phyloP scores from a whole-genome alignment of 1,140 invertebrate genomes.

The Papilio polyxenes region DNA sequence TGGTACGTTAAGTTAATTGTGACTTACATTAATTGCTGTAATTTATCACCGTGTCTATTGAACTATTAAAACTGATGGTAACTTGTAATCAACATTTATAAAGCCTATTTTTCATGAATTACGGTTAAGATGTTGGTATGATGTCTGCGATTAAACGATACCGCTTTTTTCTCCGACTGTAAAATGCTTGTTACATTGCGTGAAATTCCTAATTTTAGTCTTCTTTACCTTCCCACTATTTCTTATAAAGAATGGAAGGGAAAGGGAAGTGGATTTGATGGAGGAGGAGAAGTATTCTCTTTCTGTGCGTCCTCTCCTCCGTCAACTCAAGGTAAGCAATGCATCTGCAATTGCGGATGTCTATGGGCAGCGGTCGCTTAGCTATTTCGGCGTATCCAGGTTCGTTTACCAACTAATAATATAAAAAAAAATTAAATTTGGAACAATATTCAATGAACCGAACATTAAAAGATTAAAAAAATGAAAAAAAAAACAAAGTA shows the following conservation, averaged over 20 bases:
- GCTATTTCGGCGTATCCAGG: too few species aligned
- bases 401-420: too few species aligned
- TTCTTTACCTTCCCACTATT: too few species aligned
- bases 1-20: slow-evolving; percentile 16
- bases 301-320: too few species aligned
- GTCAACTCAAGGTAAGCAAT: too few species aligned
- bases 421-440: neutral
- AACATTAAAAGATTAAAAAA: slow-evolving; percentile 1
- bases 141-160: neutral
- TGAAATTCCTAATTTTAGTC: too few species aligned
- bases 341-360: too few species aligned
- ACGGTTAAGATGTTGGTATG: neutral
- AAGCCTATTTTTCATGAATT: neutral
- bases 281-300: too few species aligned
- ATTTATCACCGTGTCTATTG: slow-evolving; percentile 12
- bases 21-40: neutral
- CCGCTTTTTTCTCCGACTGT: neutral
- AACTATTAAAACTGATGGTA: slow-evolving; percentile 5
- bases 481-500: slow-evolving; percentile 34
- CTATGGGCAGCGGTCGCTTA: too few species aligned
- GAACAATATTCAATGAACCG: slow-evolving; percentile 16
- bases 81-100: slow-evolving; percentile 9
- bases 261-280: too few species aligned
- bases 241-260: too few species aligned
- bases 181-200: slow-evolving; percentile 14